Percentiles rank a stretch among this genome's conserved stretches.
Conservation (phyloP, 2,113 vertebrate species). For the Pao palembangensis region DNA sequence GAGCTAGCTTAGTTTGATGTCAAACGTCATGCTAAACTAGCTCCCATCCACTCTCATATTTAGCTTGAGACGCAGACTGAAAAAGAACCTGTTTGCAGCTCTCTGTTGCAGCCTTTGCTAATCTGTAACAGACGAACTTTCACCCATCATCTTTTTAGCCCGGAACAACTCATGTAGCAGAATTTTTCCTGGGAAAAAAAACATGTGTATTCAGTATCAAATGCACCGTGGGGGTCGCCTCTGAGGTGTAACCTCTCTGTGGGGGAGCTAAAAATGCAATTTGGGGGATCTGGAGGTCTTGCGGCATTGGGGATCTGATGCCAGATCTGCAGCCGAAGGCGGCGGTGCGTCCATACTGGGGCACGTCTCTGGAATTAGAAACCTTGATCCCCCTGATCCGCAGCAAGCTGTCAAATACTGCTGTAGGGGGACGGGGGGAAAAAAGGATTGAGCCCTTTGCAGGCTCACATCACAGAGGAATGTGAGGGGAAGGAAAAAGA, state of each 20-base stretch:
- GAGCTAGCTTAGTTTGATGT: neutral
- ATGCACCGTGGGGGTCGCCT: conserved; percentile 16
- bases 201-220: conserved; percentile 32
- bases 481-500: conserved; percentile 9
- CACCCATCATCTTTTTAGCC: no score
- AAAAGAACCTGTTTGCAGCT: no score
- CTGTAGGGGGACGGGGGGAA: conserved; percentile 14
- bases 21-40: neutral
- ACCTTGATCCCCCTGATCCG: conserved; percentile 63
- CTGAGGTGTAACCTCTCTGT: conserved; percentile 38
- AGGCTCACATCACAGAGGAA: conserved; percentile 23
- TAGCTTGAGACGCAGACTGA: no score
- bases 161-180: conserved; percentile 9
- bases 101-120: no score
- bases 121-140: no score
- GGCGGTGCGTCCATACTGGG: conserved; percentile 53
- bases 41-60: no score
- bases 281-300: conserved; percentile 39
- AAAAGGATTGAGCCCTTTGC: conserved; percentile 24
- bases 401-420: conserved; percentile 51
- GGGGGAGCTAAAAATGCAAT: conserved; percentile 54
- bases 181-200: conserved; percentile 7
- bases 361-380: conserved; percentile 61
- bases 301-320: conserved; percentile 28
- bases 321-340: conserved; percentile 48